Percentiles rank a stretch among this genome's conserved stretches.
Evolutionary conservation across 2,113 vertebrate species (phyloP).

Genomic region (Brachypodius melanocephalos): DNA sequence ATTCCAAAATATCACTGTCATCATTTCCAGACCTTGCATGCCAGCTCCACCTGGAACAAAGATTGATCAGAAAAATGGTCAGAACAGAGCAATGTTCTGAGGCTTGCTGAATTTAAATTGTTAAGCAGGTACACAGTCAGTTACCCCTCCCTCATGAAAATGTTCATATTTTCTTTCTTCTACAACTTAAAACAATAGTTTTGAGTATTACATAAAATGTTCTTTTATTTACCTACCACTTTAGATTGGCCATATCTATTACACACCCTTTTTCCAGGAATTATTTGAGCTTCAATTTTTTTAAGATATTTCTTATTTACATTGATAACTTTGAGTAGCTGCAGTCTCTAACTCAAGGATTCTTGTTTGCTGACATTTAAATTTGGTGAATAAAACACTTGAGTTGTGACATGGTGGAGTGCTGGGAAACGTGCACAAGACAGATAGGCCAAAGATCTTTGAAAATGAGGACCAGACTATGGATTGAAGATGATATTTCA

Average conservation of each 20-base stretch:
- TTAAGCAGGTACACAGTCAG: background rate
- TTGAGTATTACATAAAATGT: background rate
- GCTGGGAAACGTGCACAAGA: background rate
- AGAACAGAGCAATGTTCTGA: background rate
- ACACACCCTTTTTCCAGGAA: background rate
- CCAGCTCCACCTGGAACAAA: background rate
- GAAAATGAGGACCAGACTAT: background rate
- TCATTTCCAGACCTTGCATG: background rate
- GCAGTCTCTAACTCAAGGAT: background rate
- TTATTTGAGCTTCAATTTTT: background rate
- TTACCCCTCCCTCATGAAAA: background rate
- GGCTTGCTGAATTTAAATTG: background rate
- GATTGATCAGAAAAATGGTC: background rate
- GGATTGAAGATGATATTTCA: background rate
- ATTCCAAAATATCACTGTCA: background rate
- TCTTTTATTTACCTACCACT: background rate
- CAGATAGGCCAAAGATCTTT: background rate
- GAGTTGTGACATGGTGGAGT: background rate
- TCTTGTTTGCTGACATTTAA: background rate
- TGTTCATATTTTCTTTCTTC: background rate
- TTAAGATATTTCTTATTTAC: background rate
- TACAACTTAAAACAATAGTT: background rate
- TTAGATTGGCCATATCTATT: background rate
- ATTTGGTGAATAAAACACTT: background rate
- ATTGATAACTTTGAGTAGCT: background rate